Conservation (phyloP, 2,888 invertebrate species). For the Zaprionus bogoriensis region DNA sequence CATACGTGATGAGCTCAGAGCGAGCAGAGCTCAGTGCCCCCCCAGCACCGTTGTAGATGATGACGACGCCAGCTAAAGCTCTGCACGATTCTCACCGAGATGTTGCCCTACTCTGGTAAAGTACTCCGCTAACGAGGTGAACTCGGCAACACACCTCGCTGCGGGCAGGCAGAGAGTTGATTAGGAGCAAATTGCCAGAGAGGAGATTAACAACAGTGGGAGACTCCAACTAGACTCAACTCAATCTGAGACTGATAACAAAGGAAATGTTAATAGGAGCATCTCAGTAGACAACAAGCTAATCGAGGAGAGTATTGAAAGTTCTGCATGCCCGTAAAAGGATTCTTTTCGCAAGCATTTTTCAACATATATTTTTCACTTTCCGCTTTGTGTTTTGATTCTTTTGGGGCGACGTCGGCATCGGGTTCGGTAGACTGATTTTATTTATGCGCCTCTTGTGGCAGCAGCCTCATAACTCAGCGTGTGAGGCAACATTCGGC, state of each 20-base stretch:
- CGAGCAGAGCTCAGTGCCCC: not conserved
- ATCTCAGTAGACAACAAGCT: too few species aligned
- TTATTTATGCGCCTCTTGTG: slow-evolving; percentile 79
- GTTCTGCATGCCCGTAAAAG: not conserved
- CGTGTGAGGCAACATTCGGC: slow-evolving; percentile 66
- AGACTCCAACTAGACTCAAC: too few species aligned
- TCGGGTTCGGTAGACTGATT: slow-evolving; percentile 58
- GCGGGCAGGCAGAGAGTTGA: not conserved
- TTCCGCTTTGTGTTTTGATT: slow-evolving; percentile 41
- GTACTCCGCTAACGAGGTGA: not conserved
- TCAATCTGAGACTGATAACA: too few species aligned
- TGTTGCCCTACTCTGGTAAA: slow-evolving; percentile 11
- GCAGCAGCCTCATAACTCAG: slow-evolving; percentile 73
- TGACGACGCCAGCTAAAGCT: slow-evolving; percentile 38
- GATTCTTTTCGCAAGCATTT: not conserved
- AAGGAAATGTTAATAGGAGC: too few species aligned
- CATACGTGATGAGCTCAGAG: slow-evolving; percentile 66
- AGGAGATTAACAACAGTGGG: too few species aligned
- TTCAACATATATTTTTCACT: slow-evolving; percentile 9
- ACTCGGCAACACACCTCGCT: not conserved
- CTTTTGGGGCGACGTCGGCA: slow-evolving; percentile 41
- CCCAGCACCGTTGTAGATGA: slow-evolving; percentile 21
- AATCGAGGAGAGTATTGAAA: slow-evolving; percentile 15
- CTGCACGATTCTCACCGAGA: slow-evolving; percentile 24
- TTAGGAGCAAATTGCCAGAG: not conserved